These are phyloP conservation scores for Prionchulus punctatus DNA, from an alignment of 2,888 invertebrate species.

Conservation along the genomic window DNA sequence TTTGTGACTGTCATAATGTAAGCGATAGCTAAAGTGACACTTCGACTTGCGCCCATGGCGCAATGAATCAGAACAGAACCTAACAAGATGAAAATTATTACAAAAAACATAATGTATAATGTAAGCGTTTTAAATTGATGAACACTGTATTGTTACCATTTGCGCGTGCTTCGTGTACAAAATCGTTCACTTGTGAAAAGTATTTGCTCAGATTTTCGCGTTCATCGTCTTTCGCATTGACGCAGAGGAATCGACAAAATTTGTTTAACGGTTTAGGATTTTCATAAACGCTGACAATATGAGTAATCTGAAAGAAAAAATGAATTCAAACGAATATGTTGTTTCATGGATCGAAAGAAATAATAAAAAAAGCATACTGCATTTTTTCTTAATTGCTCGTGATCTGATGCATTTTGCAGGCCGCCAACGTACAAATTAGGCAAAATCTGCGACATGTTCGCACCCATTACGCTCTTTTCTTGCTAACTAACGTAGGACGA, in stretches of 20 bases:
- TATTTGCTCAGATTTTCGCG: constrained; percentile 82
- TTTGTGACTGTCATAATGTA: constrained; percentile 87
- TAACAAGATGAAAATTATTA: too few relatives aligned
- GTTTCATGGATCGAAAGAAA: too few relatives aligned
- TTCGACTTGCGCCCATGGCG: constrained; percentile 86
- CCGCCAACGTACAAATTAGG: constrained; percentile 87
- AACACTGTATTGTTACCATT: too few relatives aligned
- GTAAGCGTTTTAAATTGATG: too few relatives aligned
- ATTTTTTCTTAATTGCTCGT: constrained; percentile 66
- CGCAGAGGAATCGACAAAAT: constrained; percentile 72
- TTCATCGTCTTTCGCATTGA: constrained; percentile 88
- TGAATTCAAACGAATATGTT: too few relatives aligned
- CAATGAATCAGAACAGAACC: constrained; percentile 39
- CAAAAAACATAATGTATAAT: too few relatives aligned
- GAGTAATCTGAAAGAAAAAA: constrained; percentile 49
- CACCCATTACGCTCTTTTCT: too few relatives aligned
- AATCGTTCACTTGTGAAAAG: constrained; percentile 82
- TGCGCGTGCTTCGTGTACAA: constrained; percentile 85
- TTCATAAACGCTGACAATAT: constrained; percentile 87
- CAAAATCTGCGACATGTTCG: constrained; percentile 50
- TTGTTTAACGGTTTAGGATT: constrained; percentile 53
- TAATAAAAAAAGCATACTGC: too few relatives aligned
- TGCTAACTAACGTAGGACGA: too few relatives aligned
- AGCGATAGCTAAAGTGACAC: constrained; percentile 84
- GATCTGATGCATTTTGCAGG: constrained; percentile 83